Percentiles rank a stretch among this genome's conserved stretches.
These are phyloP conservation scores for Ichneumon xanthorius DNA, from an alignment of 2,888 invertebrate species.

Conservation along the genomic window DNA sequence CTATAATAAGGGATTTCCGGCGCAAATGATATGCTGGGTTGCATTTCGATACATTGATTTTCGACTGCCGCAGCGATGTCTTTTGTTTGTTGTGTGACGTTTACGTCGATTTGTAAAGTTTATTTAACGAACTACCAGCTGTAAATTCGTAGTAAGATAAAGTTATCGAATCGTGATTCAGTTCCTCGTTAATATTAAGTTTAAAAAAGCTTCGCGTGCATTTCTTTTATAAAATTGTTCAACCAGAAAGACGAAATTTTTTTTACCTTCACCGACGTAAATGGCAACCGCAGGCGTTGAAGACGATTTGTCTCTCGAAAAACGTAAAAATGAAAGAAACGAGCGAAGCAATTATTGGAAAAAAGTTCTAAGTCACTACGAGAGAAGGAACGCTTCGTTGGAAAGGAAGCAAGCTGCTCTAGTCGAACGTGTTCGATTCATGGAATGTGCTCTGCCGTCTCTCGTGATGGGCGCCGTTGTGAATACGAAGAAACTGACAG, in stretches of 20 bases:
- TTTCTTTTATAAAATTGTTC: not conserved
- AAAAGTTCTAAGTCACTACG: conserved; percentile 73
- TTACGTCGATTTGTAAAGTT: not conserved
- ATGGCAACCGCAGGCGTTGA: conserved; percentile 12
- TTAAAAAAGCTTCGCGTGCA: not conserved
- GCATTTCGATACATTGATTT: not conserved
- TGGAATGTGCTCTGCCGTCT: conserved; percentile 78
- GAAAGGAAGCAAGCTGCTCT: conserved; percentile 74
- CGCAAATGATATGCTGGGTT: not conserved
- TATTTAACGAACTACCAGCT: not conserved
- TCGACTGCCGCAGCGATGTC: not conserved
- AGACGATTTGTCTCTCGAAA: conserved; percentile 3
- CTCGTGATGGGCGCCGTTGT: conserved; percentile 74
- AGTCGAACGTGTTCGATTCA: conserved; percentile 75
- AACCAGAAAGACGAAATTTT: not conserved
- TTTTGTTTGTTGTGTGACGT: not conserved
- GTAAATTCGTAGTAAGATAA: not conserved
- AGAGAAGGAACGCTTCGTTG: conserved; percentile 75
- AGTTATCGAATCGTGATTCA: not conserved
- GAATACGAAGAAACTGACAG: conserved; percentile 56
- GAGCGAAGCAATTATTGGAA: conserved; percentile 74
- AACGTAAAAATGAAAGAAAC: conserved; percentile 24
- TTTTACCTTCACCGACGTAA: not conserved
- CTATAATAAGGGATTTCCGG: not conserved
- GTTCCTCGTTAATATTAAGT: not conserved